Evolutionary conservation across 2,888 invertebrate genomes (phyloP).

Genomic region (Argynnis bischoffii): DNA sequence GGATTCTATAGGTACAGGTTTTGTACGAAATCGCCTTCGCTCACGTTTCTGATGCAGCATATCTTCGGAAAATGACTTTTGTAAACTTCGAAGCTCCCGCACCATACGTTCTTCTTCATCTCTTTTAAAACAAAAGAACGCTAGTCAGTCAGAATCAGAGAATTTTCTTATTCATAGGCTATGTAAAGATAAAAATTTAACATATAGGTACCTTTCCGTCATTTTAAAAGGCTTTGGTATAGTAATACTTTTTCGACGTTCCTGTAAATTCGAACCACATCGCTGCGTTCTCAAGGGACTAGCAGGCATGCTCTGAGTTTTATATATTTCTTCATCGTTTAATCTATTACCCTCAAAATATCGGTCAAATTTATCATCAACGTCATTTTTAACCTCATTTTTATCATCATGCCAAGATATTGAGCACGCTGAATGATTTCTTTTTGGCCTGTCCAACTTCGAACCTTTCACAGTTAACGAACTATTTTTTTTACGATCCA

Average conservation of each 20-base stretch:
- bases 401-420: conserved; percentile 76
- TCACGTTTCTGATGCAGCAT: conserved; percentile 76
- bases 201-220: conserved; percentile 84
- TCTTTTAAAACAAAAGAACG: conserved; percentile 60
- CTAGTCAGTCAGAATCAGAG: conserved; percentile 21
- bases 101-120: conserved; percentile 85
- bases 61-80: conserved; percentile 74
- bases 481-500: conserved; percentile 50
- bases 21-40: conserved; percentile 81
- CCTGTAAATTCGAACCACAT: conserved; percentile 51
- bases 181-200: not conserved
- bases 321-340: conserved; percentile 57
- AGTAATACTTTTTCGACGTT: conserved; percentile 69
- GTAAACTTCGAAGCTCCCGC: conserved; percentile 71
- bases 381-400: conserved; percentile 58
- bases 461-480: conserved; percentile 49
- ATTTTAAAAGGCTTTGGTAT: conserved; percentile 87
- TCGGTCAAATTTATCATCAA: conserved; percentile 68
- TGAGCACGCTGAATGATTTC: conserved; percentile 74
- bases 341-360: conserved; percentile 62
- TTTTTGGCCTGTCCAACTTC: conserved; percentile 58
- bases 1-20: conserved; percentile 87
- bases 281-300: conserved; percentile 77
- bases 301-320: conserved; percentile 82
- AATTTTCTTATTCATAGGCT: not conserved